Evolutionary conservation across 2,888 invertebrate genomes (phyloP).

Genomic region (Nomada fabriciana): DNA sequence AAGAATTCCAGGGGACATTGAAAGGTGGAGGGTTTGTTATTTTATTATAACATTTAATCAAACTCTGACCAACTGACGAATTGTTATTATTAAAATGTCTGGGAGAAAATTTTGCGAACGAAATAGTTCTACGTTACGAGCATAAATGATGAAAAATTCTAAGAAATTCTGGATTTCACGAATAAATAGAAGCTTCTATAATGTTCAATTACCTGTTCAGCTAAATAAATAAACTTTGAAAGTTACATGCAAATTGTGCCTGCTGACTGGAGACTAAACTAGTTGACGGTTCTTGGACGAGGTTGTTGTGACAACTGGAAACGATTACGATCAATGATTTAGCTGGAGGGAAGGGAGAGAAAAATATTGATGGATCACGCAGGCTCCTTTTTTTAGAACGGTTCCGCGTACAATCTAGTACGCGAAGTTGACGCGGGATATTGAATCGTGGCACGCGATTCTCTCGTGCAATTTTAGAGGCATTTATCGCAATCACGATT

Average conservation of each 20-base stretch:
- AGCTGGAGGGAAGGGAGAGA: neutral
- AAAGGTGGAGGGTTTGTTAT: too few species aligned
- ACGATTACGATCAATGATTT: neutral
- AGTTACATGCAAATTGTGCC: neutral
- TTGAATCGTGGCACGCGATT: conserved; percentile 25
- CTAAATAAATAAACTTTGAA: neutral
- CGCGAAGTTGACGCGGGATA: neutral
- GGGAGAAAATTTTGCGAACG: too few species aligned
- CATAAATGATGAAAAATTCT: too few species aligned
- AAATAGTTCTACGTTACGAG: too few species aligned
- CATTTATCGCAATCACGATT: conserved; percentile 42
- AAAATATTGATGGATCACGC: neutral
- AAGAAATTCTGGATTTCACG: too few species aligned
- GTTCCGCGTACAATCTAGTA: neutral
- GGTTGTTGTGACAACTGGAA: conserved; percentile 26
- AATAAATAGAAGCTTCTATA: neutral
- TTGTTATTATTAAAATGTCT: neutral
- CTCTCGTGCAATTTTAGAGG: conserved; percentile 32
- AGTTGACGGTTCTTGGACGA: neutral
- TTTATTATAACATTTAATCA: too few species aligned
- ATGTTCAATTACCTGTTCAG: neutral
- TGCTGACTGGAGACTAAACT: neutral
- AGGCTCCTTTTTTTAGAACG: neutral
- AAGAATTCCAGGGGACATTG: too few species aligned
- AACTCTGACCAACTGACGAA: too few species aligned